These are phyloP conservation scores for Polydrusus tereticollis DNA, from an alignment of 2,888 invertebrate species.

Conservation along the genomic window DNA sequence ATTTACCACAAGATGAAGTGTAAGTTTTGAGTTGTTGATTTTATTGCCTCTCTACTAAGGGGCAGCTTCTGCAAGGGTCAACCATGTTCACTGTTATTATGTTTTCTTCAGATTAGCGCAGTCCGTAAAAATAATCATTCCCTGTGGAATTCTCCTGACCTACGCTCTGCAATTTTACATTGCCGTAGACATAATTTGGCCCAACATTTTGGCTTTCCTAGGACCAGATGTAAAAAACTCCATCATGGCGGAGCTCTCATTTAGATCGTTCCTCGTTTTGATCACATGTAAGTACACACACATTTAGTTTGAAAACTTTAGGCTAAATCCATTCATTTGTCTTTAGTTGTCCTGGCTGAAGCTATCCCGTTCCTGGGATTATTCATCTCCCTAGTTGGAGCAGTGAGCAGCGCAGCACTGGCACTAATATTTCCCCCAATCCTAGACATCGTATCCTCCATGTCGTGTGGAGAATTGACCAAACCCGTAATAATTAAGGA, in stretches of 20 bases:
- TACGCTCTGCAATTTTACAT: conserved; percentile 97
- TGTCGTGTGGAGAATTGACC: conserved; percentile 72
- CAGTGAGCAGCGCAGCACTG: conserved; percentile 88
- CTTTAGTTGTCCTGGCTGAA: conserved; percentile 86
- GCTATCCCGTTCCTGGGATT: conserved; percentile 87
- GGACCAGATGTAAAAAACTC: conserved; percentile 71
- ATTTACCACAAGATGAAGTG: conserved; percentile 76
- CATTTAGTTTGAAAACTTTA: not conserved
- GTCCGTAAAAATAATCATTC: conserved; percentile 86
- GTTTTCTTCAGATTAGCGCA: conserved; percentile 81
- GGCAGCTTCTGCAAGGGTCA: not conserved
- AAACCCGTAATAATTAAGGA: conserved; percentile 70
- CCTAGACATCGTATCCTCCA: conserved; percentile 82
- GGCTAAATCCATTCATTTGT: conserved; percentile 27
- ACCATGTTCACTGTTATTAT: not conserved
- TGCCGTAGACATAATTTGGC: conserved; percentile 91
- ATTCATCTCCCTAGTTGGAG: conserved; percentile 93
- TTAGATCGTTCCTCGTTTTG: conserved; percentile 80
- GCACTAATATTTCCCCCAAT: conserved; percentile 91
- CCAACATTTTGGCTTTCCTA: conserved; percentile 71
- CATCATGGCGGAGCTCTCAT: conserved; percentile 76
- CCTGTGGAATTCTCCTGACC: conserved; percentile 87
- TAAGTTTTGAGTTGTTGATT: conserved; percentile 71
- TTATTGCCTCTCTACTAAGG: not conserved
- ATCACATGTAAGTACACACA: conserved; percentile 91